phyloP scores from a whole-genome alignment of 2,113 vertebrate species.

The Apistogramma diplotaenia region DNA sequence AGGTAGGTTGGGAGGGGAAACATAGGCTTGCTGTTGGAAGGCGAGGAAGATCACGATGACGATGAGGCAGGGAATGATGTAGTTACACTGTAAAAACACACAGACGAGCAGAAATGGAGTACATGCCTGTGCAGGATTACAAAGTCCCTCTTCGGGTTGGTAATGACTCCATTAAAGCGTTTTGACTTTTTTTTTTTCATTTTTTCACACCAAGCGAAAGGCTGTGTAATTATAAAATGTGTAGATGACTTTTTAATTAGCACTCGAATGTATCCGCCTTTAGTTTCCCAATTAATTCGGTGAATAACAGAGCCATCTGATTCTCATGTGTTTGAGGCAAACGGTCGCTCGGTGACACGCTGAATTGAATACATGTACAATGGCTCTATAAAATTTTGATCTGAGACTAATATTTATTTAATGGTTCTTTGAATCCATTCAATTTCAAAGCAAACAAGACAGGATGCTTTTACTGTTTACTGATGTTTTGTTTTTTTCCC shows the following conservation, averaged over 20 bases:
- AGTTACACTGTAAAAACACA: slow-evolving; percentile 86
- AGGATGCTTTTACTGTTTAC: neutral
- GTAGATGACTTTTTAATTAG: slow-evolving; percentile 60
- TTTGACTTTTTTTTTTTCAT: neutral
- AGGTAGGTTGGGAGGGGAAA: slow-evolving; percentile 91
- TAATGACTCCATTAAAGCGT: neutral
- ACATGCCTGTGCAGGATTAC: neutral
- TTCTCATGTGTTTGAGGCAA: slow-evolving; percentile 5
- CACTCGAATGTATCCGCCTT: slow-evolving; percentile 13
- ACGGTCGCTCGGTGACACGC: neutral
- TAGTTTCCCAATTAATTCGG: slow-evolving; percentile 30
- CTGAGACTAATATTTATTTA: neutral
- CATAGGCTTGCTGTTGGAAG: slow-evolving; percentile 97
- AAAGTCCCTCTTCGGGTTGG: neutral
- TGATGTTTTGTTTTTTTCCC: fast-evolving
- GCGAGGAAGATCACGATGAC: slow-evolving; percentile 96
- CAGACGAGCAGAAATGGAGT: neutral
- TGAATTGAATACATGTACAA: neutral
- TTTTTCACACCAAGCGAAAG: neutral
- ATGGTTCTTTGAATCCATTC: neutral
- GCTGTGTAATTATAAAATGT: slow-evolving; percentile 14
- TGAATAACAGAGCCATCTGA: neutral
- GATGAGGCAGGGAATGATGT: slow-evolving; percentile 87
- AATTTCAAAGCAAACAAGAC: neutral
- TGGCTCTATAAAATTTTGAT: neutral